Percentiles rank a stretch among this genome's conserved stretches.
Evolutionary conservation across 2,113 vertebrate species (phyloP).

Genomic region (Fregetta grallaria): DNA sequence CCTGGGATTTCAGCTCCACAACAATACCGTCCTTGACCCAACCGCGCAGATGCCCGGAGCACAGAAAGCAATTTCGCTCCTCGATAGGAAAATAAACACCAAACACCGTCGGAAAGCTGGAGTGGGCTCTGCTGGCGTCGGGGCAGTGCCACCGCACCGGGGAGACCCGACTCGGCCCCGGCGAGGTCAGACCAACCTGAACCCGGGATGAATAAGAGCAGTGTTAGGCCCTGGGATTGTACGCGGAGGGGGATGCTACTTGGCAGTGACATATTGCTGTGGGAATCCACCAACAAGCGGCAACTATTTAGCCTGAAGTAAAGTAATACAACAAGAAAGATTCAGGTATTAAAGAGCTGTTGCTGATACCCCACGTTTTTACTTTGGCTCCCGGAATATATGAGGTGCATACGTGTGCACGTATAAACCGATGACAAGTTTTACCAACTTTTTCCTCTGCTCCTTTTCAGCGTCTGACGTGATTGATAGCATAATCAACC

Average conservation of each 20-base stretch:
- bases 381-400: background rate
- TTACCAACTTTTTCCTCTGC: conserved; percentile 42
- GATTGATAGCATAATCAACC: conserved; percentile 48
- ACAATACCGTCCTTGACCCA: conserved; percentile 1
- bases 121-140: background rate
- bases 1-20: background rate
- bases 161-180: background rate
- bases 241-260: background rate
- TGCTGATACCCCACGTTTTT: background rate
- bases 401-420: background rate
- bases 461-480: conserved; percentile 8
- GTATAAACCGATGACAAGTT: conserved; percentile 33
- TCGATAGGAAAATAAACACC: background rate
- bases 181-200: conserved; percentile 3
- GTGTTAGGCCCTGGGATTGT: conserved; percentile 21
- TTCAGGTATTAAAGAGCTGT: conserved; percentile 6
- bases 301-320: conserved; percentile 19
- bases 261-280: conserved; percentile 52
- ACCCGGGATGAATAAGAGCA: conserved; percentile 11
- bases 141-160: background rate
- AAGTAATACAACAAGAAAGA: conserved; percentile 17
- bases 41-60: background rate
- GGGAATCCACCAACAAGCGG: conserved; percentile 39
- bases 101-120: background rate
- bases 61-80: background rate